These are phyloP conservation scores for Drosophila auraria DNA, from an alignment of 1,140 invertebrate genomes.

Conservation along the genomic window DNA sequence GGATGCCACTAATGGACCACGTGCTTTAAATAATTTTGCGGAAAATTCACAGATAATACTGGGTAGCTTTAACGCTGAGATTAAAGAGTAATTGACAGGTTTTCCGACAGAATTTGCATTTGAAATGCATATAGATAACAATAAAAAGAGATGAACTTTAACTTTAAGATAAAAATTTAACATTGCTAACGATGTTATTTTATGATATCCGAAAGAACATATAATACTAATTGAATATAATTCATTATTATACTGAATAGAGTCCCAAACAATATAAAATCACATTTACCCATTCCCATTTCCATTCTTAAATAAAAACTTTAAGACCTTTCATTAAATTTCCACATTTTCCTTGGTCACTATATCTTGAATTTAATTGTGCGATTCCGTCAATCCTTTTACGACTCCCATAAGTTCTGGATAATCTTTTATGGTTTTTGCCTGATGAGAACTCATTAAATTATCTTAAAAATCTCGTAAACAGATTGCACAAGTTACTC, in stretches of 20 bases:
- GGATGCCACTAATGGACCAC: conserved; percentile 10
- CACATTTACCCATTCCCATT: no score
- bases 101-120: no score
- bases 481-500: conserved; percentile 16
- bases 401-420: conserved; percentile 19
- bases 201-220: no score
- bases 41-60: neutral
- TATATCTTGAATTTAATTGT: neutral
- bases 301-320: no score
- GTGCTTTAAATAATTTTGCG: conserved; percentile 8
- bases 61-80: neutral
- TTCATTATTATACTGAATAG: no score
- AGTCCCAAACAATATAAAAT: no score
- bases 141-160: no score
- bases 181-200: no score
- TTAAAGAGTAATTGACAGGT: neutral
- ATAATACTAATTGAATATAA: no score
- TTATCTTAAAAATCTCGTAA: conserved; percentile 37
- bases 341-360: neutral
- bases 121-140: no score
- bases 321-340: neutral
- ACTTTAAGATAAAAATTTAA: no score
- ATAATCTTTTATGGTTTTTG: conserved; percentile 26
- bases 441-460: conserved; percentile 28
- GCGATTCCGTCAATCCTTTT: conserved; percentile 3